Conservation (phyloP, 2,888 invertebrate genomes). For the Pyrgus malvae region DNA sequence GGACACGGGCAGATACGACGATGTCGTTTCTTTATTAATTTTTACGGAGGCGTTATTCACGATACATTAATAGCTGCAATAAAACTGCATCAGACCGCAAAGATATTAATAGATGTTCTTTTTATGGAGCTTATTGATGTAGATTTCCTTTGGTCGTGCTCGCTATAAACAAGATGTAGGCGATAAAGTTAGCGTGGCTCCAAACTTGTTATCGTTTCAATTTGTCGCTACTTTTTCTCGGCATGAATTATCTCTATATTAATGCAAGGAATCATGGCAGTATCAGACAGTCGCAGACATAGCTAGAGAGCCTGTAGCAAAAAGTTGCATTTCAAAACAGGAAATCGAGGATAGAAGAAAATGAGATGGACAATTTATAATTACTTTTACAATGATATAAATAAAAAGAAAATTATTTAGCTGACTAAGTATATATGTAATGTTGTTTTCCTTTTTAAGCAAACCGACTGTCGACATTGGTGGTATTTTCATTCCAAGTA, state of each 20-base stretch:
- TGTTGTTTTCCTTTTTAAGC: too few relatives aligned
- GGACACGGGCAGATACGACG: neutral
- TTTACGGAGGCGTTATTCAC: neutral
- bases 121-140: slow-evolving; percentile 20
- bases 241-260: slow-evolving; percentile 1
- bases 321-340: too few relatives aligned
- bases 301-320: too few relatives aligned
- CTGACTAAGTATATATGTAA: too few relatives aligned
- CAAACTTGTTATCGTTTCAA: slow-evolving; percentile 26
- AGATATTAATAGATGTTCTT: slow-evolving; percentile 19
- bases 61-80: slow-evolving; percentile 20
- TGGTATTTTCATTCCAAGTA: too few relatives aligned
- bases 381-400: too few relatives aligned
- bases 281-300: too few relatives aligned
- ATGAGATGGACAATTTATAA: too few relatives aligned
- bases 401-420: too few relatives aligned
- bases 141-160: slow-evolving; percentile 14
- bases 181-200: slow-evolving; percentile 18
- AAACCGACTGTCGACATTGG: too few relatives aligned
- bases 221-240: slow-evolving; percentile 24
- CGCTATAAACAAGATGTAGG: slow-evolving; percentile 18
- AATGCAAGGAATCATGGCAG: slow-evolving; percentile 19
- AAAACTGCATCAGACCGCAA: slow-evolving; percentile 17
- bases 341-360: too few relatives aligned
- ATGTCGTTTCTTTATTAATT: slow-evolving; percentile 11